Percentiles rank a stretch among this genome's conserved stretches.
Evolutionary conservation across 1,140 invertebrate species (phyloP).

Genomic region (Bombus ignitus): DNA sequence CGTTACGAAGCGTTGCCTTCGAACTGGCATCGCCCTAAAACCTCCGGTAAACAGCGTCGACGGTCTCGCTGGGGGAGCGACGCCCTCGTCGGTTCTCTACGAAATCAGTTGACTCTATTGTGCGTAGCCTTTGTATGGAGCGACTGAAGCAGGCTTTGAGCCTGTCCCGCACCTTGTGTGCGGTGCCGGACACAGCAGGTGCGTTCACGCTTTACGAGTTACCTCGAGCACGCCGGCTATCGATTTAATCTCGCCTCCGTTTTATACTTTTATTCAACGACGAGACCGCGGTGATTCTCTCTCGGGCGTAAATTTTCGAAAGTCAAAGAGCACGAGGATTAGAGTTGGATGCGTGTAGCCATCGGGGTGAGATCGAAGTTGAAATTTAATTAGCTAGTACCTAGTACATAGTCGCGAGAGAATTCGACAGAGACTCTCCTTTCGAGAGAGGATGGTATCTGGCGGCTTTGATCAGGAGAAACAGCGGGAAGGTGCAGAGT

Average conservation of each 20-base stretch:
- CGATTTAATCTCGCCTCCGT: slow-evolving; percentile 29
- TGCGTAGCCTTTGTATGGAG: slow-evolving; percentile 65
- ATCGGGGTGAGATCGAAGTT: neutral
- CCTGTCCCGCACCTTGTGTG: slow-evolving; percentile 58
- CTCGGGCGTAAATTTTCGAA: neutral
- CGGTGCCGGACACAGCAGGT: slow-evolving; percentile 54
- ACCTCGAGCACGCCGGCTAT: slow-evolving; percentile 19
- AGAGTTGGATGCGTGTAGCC: too few species aligned
- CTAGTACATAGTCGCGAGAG: neutral
- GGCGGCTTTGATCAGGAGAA: slow-evolving; percentile 12
- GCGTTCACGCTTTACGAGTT: slow-evolving; percentile 57
- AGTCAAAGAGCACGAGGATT: slow-evolving; percentile 1
- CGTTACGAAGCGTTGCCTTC: slow-evolving; percentile 52
- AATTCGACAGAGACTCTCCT: neutral
- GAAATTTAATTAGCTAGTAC: slow-evolving; percentile 4
- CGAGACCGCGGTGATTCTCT: too few species aligned
- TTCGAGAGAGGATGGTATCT: neutral
- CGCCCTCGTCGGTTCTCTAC: slow-evolving; percentile 38
- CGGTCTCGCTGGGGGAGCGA: slow-evolving; percentile 31
- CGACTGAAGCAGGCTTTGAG: slow-evolving; percentile 63
- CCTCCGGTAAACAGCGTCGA: slow-evolving; percentile 46
- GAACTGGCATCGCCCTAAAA: slow-evolving; percentile 45
- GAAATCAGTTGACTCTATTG: slow-evolving; percentile 62
- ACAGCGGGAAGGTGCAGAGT: neutral
- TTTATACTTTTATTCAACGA: slow-evolving; percentile 16